Base-by-base conservation (phyloP, 1,140 invertebrate species). In the Anadara kagoshimensis region DNA sequence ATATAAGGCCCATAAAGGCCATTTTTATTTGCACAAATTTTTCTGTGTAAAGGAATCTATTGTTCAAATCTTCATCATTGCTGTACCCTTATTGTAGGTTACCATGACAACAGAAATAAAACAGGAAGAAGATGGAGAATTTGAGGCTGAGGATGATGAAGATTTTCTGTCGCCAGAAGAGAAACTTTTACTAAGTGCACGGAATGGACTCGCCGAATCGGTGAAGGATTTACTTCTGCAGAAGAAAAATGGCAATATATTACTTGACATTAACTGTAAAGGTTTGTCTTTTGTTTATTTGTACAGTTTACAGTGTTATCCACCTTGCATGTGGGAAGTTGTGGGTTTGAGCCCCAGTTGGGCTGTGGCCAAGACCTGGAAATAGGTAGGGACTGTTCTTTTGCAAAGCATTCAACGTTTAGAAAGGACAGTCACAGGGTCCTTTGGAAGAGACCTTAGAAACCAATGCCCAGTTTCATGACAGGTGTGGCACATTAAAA, bases 201-300 rank as follows among this genome's bases (percentile, higher is more conserved):
- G 90, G 18, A 85, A 88, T 78, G 90, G 90, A 63, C 83, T 90
- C 66, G 53, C 82, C 5, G 59, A 70, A 26, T 72, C 75, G 51
- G 81, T 90, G 0, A 63, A 81, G 74, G 83, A 84, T 49, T 69
- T 91, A 22, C 53, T 90, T 7, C 44, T 78, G 18, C 76, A 81
- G 18, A 71, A 70, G 41, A 74, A 78, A 20, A 73, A 83, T 63
- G 83, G 79, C 5, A 78, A 85, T 69, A 79, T 90, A 45, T 62
- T 76, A 14, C 64, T 91, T n/a, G 83, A 91, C 78, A 79, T 91
- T 22, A 89, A 90, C 75, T 91, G 90, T 75, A 90, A 90, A 90
- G 90, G 90, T 90, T 79, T 59, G 63, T 5, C 0, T 8, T 44
- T 5, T 41, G 16, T 53, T 41, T 16, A 24, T 41, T 20, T 69